These are phyloP conservation scores for Microctonus brassicae DNA, from an alignment of 2,888 invertebrate genomes.

Conservation along the genomic window DNA sequence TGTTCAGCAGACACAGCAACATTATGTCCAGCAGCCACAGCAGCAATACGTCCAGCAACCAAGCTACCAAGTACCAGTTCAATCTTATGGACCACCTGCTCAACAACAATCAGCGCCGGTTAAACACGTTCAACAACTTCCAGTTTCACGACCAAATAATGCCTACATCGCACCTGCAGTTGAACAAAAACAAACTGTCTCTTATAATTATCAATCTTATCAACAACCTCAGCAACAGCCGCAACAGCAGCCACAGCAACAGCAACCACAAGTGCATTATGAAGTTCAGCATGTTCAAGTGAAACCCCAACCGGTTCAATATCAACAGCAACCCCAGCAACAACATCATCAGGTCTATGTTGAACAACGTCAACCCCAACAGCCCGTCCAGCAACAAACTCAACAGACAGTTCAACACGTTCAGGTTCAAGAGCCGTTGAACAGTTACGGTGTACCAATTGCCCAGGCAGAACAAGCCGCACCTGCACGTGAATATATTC, in stretches of 20 bases:
- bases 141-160: neutral
- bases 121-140: conserved; percentile 16
- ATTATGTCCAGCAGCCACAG: neutral
- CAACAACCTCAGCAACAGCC: conserved; percentile 2
- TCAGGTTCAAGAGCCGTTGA: neutral
- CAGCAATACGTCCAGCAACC: neutral
- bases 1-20: neutral
- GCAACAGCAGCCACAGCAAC: neutral
- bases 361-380: neutral
- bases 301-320: too few species aligned
- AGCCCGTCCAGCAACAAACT: neutral
- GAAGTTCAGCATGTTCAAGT: conserved; percentile 6
- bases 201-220: conserved; percentile 7
- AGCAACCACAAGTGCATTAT: neutral
- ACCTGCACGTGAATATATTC: neutral
- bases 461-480: neutral
- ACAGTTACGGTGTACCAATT: neutral
- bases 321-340: neutral
- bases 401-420: conserved; percentile 6
- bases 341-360: neutral
- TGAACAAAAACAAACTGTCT: conserved; percentile 22
- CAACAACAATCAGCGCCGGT: conserved; percentile 3
- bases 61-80: neutral
- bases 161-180: conserved; percentile 24
- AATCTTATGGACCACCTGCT: conserved; percentile 12